Base-by-base conservation (phyloP, 2,113 vertebrate species). In the Tetrao urogallus region DNA sequence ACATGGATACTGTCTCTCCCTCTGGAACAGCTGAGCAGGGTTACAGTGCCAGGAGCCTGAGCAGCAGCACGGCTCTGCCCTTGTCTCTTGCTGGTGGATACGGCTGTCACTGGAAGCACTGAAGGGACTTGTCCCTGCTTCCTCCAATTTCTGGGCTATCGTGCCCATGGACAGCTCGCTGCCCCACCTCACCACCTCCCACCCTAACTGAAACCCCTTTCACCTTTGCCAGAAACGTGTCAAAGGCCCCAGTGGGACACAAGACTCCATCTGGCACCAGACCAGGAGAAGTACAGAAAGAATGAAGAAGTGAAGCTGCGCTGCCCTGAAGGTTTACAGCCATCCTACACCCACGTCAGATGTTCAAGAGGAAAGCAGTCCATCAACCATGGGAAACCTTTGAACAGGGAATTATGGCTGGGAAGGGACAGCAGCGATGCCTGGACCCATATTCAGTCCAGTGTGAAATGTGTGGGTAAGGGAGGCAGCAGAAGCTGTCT, bases 251-350 rank as follows among this genome's bases (percentile, higher is more conserved):
- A 1, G 11, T 93, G 92, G 90, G 77, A 50, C 28, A 8, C 13
- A 19, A 25, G 82, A 32, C 65, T 95, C 19, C 40, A 8, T 45
- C 40, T 94, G 60, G 13, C 14, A 70, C 91, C 88, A 81, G 52
- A 61, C 34, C 12, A 1, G 69, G 11, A 57, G 3, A 38, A 8
- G 20, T 94, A 95, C 60, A 42, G 7, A 48, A 47, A 43, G 18
- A 52, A 81, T 0, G 74, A 89, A 47, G 90, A 86, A 65, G 78
- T 95, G 65, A 24, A 45, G 25, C 34, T 95, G 82, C 89, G 65
- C 21, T 93, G 92, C 43, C 64, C 6, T 20, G 5, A 11, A 4
- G 57, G 42, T 63, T 82, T 88, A 28, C 89, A 86, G 40, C 66
- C 90, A 1, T 38, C 66, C 34, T 87, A 86, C 69, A 84, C 47